Conservation (phyloP, 2,113 vertebrate species). For the Equus quagga region DNA sequence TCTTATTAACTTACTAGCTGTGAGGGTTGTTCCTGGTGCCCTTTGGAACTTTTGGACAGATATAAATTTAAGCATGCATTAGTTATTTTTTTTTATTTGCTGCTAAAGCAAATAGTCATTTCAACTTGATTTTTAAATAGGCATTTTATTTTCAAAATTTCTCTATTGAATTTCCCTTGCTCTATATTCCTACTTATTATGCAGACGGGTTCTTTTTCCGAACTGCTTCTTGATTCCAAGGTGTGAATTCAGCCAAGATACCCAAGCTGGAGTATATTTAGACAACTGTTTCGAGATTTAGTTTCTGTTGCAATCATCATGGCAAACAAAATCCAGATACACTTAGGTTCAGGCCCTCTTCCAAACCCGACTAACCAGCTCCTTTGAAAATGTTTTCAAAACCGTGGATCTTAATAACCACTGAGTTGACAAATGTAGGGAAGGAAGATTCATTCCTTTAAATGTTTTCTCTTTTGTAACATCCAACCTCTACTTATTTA, state of each 20-base stretch:
- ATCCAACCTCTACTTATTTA: background rate
- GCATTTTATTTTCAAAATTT: conserved; percentile 57
- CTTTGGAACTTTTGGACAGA: background rate
- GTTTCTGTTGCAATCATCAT: conserved; percentile 39
- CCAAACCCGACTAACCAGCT: background rate
- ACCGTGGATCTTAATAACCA: conserved; percentile 6
- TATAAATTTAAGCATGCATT: background rate
- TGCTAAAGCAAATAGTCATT: conserved; percentile 48
- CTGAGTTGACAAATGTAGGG: background rate
- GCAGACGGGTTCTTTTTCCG: conserved; percentile 23
- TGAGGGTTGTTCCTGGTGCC: background rate
- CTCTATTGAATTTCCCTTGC: conserved; percentile 32
- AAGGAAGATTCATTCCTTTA: background rate
- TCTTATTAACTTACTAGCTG: background rate
- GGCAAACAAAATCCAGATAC: conserved; percentile 53
- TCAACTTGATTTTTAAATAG: conserved; percentile 62
- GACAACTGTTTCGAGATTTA: conserved; percentile 59
- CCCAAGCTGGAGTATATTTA: conserved; percentile 46
- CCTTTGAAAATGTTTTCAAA: conserved; percentile 36
- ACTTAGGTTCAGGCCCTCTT: conserved; percentile 12
- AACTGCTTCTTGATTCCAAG: conserved; percentile 56
- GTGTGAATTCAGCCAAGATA: conserved; percentile 63
- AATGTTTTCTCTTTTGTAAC: conserved; percentile 6
- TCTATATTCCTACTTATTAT: conserved; percentile 51
- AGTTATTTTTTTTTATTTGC: background rate